A percentile compares a stretch with the other conserved stretches of the same genome.
Evolutionary conservation across 2,113 vertebrate genomes (phyloP).

Genomic region (Mus spicilegus): DNA sequence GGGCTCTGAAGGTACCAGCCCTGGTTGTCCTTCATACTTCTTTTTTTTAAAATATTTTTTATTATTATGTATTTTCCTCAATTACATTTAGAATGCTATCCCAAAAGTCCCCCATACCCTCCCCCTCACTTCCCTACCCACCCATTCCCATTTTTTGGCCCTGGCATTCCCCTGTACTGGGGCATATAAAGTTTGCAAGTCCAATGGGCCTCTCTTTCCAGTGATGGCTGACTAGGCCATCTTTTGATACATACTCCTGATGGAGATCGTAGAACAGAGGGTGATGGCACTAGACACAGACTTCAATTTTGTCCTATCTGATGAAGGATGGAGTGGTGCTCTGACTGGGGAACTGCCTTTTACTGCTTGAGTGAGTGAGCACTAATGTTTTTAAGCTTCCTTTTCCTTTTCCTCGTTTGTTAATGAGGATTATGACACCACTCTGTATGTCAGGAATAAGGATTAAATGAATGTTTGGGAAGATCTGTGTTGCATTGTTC

Average conservation of each 20-base stretch:
- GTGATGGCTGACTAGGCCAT: too few relatives aligned
- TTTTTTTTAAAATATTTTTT: too few relatives aligned
- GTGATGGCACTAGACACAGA: neutral
- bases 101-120: too few relatives aligned
- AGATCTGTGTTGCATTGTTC: neutral
- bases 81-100: too few relatives aligned
- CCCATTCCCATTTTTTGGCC: too few relatives aligned
- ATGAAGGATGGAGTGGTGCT: neutral
- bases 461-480: neutral
- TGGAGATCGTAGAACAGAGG: neutral
- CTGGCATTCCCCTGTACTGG: too few relatives aligned
- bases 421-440: neutral
- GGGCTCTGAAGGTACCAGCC: neutral
- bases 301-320: neutral
- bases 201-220: too few relatives aligned
- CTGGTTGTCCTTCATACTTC: neutral
- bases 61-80: too few relatives aligned
- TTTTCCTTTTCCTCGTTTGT: neutral
- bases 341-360: neutral
- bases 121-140: too few relatives aligned
- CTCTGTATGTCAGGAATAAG: neutral
- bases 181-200: too few relatives aligned
- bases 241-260: neutral
- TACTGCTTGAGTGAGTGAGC: neutral
- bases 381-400: constrained; percentile 5